phyloP scores from a whole-genome alignment of 2,113 vertebrate genomes.

The Serilophus lunatus region DNA sequence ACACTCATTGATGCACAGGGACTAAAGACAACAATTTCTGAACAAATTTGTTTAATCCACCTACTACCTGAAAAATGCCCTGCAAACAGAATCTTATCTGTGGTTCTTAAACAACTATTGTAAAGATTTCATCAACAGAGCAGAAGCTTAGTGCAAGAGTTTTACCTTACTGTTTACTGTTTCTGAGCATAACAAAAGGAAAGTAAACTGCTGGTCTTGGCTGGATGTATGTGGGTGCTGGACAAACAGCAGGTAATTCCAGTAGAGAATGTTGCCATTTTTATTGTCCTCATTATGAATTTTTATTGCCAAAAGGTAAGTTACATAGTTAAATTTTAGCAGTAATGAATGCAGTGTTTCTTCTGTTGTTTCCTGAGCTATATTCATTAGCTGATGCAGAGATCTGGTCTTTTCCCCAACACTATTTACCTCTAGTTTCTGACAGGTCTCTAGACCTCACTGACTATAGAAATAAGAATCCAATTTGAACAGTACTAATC shows the following conservation, averaged over 20 bases:
- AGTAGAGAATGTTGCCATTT: neutral
- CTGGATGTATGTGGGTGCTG: neutral
- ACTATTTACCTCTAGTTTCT: neutral
- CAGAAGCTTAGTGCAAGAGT: neutral
- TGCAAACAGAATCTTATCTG: neutral
- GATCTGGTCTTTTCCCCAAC: neutral
- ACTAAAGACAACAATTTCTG: neutral
- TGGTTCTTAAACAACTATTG: neutral
- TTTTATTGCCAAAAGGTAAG: constrained; percentile 8
- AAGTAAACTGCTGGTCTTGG: neutral
- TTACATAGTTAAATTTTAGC: constrained; percentile 55
- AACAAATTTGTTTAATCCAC: neutral
- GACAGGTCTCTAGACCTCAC: neutral
- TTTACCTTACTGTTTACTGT: neutral
- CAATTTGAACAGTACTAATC: neutral
- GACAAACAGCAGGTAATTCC: neutral
- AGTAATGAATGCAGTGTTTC: neutral
- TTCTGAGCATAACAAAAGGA: neutral
- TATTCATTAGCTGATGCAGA: neutral
- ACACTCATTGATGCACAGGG: neutral
- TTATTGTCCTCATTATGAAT: constrained; percentile 12
- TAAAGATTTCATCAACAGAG: neutral
- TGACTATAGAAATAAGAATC: neutral
- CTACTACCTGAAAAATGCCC: neutral
- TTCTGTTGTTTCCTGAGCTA: neutral